Evolutionary conservation across 2,797 vertebrate genomes (phyloP).

Genomic region (Pelochelys cantorii): DNA sequence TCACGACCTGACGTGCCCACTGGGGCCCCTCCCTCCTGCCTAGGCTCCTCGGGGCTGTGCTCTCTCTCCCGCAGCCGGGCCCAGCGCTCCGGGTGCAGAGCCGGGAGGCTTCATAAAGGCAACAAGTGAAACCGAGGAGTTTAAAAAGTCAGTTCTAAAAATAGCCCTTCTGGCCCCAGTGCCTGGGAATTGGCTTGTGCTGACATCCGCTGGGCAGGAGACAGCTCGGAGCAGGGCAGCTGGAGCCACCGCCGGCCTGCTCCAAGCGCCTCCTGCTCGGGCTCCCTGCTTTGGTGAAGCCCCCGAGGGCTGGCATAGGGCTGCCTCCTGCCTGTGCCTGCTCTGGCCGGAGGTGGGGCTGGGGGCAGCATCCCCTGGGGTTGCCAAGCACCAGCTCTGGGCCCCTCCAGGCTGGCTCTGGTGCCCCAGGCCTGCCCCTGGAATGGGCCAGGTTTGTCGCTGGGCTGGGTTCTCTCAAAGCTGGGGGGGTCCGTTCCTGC

Average conservation of each 20-base stretch:
- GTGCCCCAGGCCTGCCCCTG: not conserved
- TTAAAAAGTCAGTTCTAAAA: slow-evolving; percentile 40
- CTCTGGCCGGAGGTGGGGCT: not conserved
- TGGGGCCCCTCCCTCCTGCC: not conserved
- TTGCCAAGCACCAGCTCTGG: not conserved
- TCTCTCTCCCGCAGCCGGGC: not conserved
- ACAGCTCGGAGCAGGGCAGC: not conserved
- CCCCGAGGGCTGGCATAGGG: not conserved
- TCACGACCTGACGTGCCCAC: not conserved
- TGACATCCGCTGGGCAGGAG: not conserved
- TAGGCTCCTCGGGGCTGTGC: rapidly evolving
- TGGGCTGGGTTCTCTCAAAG: not conserved
- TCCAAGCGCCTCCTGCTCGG: not conserved
- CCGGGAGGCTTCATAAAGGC: not conserved
- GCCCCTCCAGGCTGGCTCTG: not conserved
- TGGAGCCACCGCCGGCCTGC: rapidly evolving
- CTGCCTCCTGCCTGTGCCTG: not conserved
- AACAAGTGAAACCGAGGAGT: not conserved
- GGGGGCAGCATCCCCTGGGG: not conserved
- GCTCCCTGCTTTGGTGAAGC: not conserved
- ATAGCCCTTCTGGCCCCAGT: not conserved
- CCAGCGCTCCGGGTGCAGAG: rapidly evolving
- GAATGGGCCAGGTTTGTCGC: not conserved
- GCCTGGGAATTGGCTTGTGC: slow-evolving; percentile 33
- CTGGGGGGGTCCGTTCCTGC: too few species aligned